These are phyloP conservation scores for Ormyrus rosae DNA, from an alignment of 2,888 invertebrate genomes.

Conservation along the genomic window DNA sequence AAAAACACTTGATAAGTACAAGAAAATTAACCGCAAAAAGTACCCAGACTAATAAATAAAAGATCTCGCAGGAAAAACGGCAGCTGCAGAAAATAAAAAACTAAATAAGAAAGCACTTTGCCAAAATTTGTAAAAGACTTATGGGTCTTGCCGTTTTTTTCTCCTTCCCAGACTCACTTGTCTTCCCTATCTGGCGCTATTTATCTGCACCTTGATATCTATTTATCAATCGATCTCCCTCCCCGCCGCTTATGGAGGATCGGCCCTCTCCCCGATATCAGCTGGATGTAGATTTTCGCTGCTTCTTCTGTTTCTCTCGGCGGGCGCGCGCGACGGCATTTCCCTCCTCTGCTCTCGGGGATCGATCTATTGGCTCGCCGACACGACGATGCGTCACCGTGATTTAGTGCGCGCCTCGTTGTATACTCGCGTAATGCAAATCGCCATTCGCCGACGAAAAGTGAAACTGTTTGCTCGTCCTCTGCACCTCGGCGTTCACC, in stretches of 20 bases:
- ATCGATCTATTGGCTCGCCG: conserved; percentile 44
- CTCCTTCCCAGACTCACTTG: background rate
- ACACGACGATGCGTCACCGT: conserved; percentile 43
- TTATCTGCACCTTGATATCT: conserved; percentile 14
- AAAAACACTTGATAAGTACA: no score
- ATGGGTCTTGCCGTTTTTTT: background rate
- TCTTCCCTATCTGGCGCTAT: conserved; percentile 17
- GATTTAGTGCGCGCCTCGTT: conserved; percentile 42
- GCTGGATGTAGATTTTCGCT: background rate
- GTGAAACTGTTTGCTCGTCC: conserved; percentile 49
- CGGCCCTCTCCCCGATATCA: background rate
- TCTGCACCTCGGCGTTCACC: background rate
- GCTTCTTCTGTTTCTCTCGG: conserved; percentile 2
- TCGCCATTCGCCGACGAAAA: conserved; percentile 39
- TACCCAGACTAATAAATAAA: no score
- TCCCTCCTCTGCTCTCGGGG: conserved; percentile 13
- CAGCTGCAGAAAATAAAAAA: no score
- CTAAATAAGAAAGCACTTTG: no score
- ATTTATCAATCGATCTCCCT: conserved; percentile 25
- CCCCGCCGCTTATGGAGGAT: background rate
- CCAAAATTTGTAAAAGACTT: no score
- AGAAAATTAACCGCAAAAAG: no score
- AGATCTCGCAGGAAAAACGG: no score
- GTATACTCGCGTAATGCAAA: conserved; percentile 48
- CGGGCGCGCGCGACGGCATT: background rate